Evolutionary conservation across 1,140 invertebrate species (phyloP), one percentile per base, ranked within the genome.

Genomic region (Steinernema feltiae): DNA sequence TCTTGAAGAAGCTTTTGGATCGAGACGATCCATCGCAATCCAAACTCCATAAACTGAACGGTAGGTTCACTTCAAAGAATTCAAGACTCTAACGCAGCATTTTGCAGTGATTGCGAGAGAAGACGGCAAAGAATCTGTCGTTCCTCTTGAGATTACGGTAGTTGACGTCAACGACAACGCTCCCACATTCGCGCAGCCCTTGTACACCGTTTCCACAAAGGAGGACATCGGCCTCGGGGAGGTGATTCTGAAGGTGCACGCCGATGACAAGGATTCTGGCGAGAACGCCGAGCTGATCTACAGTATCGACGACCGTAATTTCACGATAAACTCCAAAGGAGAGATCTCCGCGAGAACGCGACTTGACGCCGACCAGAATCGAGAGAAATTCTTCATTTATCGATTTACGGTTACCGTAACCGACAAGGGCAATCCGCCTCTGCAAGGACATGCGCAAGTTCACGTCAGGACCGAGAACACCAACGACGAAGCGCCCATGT

Each of bases 81-180:
- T 48, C 30, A 15, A 72, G 48, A 72, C 1, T 72, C 53, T 71
- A 15, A 73, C 70, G 48, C 46, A n/a, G n/a, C 0, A 48, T 78
- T 48, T 79, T 84, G 63, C 29, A 85, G 83, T 81, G 18, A 70
- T 76, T 30, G 83, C 81, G 15, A 30, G 24, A 21, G 83, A 84
- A 73, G 84, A 81, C 31, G 74, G 72, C 0, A 69, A 74, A 69
- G 76, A 85, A 48, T 80, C 69, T 24, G 70, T 24, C 2, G 84
- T 80, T 17, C 82, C 75, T 18, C 35, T 86, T 29, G 81, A 95
- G 84, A 92, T 97, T 69, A 91, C 92, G 0, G 90, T 97, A 1
- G 88, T 90, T 3, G 94, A 97, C 87, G 91, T 92, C 79, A 97
- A 97, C 85, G 94, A 97, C 83, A 95, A 96, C 87, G 88, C 90